Base-by-base conservation (phyloP, 2,888 invertebrate species). In the Flexamia atlantica region DNA sequence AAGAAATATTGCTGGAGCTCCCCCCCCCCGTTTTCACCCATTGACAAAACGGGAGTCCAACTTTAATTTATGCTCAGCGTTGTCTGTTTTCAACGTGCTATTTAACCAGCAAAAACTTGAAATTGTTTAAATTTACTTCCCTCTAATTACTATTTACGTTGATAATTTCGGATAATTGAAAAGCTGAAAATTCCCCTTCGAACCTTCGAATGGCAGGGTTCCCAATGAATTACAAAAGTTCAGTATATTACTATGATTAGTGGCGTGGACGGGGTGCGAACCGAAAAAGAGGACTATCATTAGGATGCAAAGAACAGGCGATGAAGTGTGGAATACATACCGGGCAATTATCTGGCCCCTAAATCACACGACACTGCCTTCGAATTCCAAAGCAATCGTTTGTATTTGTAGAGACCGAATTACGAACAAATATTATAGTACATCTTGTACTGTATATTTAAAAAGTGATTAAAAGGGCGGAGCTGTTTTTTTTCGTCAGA, bases 271-370 rank as follows among this genome's bases (percentile, higher is more conserved):
- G 10, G 64, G 14, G 64, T 64, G 64, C 64, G 30, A 64, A 64
- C 25, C 64, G 25, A 64, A 64, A 64, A 64, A 64, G 64, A 64
- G 28, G 64, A 20, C 64, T 64, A 17, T 64, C 30, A 64, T 64
- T 64, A 64, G 12, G 64, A 30, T 14, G 64, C 64, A 14, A 64
- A 64, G 64, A 64, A 64, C 30, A 30, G 64, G 28, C 30, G 64
- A 64, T 64, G 64, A 64, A 64, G 64, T 64, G 64, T 64, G 17
- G 64, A 64, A 64, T 64, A 64, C 30, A 64, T 64, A 64, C 28
- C 64, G 64, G 64, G 25, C 64, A 64, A 64, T 64, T 64, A 64
- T 17, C 64, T 10, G 30, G 3, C 9, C 28, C 30, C 64, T 64
- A 28, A 30, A 64, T 64, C 64, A 64, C 28, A 64, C 64, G 64